Evolutionary conservation across 2,797 vertebrate genomes (phyloP), one percentile per base, ranked within the genome.

Genomic region (Loriculus beryllinus): DNA sequence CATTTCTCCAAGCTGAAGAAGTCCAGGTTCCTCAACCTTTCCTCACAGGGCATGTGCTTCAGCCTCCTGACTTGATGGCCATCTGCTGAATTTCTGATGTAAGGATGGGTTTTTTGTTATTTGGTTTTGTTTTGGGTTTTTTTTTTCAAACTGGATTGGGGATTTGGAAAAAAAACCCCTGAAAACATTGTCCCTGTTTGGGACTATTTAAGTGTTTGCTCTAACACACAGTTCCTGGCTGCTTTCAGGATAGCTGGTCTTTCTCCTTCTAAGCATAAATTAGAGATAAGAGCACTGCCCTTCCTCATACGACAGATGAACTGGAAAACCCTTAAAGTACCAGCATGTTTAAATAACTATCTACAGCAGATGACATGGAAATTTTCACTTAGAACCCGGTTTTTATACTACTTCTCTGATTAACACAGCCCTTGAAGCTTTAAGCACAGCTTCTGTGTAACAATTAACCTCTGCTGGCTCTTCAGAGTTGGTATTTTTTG

Each of bases 401-500:
- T 93, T 91, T 86, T 62, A 51, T 60, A 71, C 35, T 33, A 71
- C 57, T 94, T 35, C 80, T 94, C 69, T 81, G 80, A 91, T 91
- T 86, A 90, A 78, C 29, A 71, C 23, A 65, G 74, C 70, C 70
- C 80, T 92, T 72, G 63, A 90, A 75, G 65, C 62, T 90, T 72
- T 65, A 81, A 69, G 88, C 83, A 59, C 49, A 76, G 83, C 45
- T 71, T 35, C 74, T 90, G 43, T 84, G 17, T 94, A 65, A 88
- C 54, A 74, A 88, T 20, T 25, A 90, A 75, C 49, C 54, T 86
- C 77, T 82, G 76, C 80, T 1, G 10, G 91, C 49, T 72, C 68
- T 87, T 95, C 76, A 86, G 70, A 84, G 64, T 6, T 1, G 2
- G 4, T 60, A 74, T 65, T 84, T 94, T 65, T 88, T 37, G n/a